Evolutionary conservation across 2,113 vertebrate species (phyloP).

Genomic region (Procavia capensis): DNA sequence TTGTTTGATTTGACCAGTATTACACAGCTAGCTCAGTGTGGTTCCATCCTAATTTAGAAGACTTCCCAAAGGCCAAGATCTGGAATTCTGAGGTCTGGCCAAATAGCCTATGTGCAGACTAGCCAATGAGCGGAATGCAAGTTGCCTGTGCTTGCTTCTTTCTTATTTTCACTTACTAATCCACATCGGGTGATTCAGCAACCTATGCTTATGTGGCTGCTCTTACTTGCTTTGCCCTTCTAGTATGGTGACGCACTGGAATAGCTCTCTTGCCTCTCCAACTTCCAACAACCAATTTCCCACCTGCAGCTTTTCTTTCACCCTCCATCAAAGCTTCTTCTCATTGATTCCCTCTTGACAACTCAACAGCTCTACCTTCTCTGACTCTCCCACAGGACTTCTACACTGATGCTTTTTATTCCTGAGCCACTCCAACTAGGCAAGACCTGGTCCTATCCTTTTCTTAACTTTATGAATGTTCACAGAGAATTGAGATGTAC

Average conservation of each 20-base stretch:
- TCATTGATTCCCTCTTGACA: background rate
- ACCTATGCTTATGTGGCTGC: background rate
- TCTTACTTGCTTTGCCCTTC: background rate
- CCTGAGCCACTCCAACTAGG: background rate
- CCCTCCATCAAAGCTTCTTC: background rate
- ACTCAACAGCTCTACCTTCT: accelerated
- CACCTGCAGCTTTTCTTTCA: background rate
- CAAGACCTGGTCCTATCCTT: background rate
- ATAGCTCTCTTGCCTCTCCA: background rate
- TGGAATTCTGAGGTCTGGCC: background rate
- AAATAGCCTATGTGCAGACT: background rate
- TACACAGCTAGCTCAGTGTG: background rate
- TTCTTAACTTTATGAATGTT: background rate
- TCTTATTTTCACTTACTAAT: background rate
- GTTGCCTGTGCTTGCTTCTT: background rate
- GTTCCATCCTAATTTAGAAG: background rate
- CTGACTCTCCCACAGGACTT: background rate
- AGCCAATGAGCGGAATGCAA: background rate
- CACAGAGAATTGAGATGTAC: background rate
- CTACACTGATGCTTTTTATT: background rate
- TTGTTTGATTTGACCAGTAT: background rate
- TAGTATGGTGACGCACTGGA: background rate
- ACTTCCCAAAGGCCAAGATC: background rate
- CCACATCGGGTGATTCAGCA: accelerated
- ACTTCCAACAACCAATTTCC: background rate